Conservation (phyloP, 2,113 vertebrate species). For the Coregonus clupeaformis region DNA sequence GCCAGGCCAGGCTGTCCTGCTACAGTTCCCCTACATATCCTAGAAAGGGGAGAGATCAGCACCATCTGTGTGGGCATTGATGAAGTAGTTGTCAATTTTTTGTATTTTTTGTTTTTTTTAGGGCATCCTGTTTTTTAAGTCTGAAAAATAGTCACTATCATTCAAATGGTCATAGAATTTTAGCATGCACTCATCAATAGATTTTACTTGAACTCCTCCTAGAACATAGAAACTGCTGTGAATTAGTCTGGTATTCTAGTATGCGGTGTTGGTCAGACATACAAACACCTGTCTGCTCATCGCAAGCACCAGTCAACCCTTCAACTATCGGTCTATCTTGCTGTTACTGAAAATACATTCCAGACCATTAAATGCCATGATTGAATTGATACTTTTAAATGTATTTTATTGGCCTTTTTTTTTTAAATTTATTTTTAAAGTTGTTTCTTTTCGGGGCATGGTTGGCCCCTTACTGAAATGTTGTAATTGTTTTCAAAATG, state of each 20-base stretch:
- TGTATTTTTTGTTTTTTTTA: background rate
- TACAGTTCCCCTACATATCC: constrained; percentile 70
- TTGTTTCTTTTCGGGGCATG: background rate
- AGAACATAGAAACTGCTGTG: background rate
- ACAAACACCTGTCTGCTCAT: background rate
- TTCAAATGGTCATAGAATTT: background rate
- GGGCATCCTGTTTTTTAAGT: constrained; percentile 22
- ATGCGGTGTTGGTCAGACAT: background rate
- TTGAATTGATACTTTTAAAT: background rate
- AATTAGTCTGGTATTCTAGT: background rate
- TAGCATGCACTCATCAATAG: background rate
- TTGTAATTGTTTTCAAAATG: background rate
- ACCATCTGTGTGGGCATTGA: background rate
- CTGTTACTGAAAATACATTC: constrained; percentile 28
- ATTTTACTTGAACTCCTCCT: background rate
- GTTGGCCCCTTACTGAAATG: background rate
- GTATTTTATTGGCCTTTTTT: background rate
- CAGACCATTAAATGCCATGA: background rate
- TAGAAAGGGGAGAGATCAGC: constrained; percentile 46
- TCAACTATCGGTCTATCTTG: background rate
- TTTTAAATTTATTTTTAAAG: background rate
- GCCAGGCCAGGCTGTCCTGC: constrained; percentile 71
- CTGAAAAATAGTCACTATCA: background rate
- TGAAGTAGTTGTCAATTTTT: background rate
- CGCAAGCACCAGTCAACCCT: background rate